A percentile compares a stretch with the other conserved stretches of the same genome.
These are phyloP conservation scores for Drosophila sulfurigaster DNA, from an alignment of 1,140 invertebrate genomes.

Conservation along the genomic window DNA sequence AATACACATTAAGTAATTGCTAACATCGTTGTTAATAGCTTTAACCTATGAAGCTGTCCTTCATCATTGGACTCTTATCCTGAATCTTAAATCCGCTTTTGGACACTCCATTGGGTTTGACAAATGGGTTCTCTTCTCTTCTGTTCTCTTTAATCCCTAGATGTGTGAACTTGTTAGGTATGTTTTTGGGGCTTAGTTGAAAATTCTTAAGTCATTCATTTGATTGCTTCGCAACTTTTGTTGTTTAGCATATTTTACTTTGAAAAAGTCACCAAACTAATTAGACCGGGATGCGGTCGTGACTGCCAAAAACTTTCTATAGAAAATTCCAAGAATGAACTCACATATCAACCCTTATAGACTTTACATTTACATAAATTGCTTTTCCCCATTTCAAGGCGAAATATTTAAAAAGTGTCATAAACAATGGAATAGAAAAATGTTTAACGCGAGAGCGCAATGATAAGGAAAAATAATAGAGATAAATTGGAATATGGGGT, in stretches of 20 bases:
- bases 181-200: constrained; percentile 3
- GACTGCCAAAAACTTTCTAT: constrained; percentile 30
- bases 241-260: constrained; percentile 23
- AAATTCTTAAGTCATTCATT: constrained; percentile 20
- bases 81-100: constrained; percentile 33
- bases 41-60: background rate
- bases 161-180: constrained; percentile 9
- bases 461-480: constrained; percentile 33
- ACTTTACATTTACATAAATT: constrained; percentile 16
- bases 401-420: constrained; percentile 17
- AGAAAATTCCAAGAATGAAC: constrained; percentile 6
- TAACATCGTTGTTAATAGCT: background rate
- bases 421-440: background rate
- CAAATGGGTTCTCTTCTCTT: background rate
- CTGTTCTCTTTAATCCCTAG: background rate
- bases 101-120: constrained; percentile 15
- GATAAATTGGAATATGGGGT: constrained; percentile 26
- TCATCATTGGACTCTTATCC: constrained; percentile 5
- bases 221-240: constrained; percentile 22
- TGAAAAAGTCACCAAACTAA: constrained; percentile 32
- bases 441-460: background rate
- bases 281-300: constrained; percentile 31
- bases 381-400: constrained; percentile 17
- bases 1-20: background rate
- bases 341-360: constrained; percentile 14